phyloP scores from a whole-genome alignment of 2,113 vertebrate genomes.

The Myrmophylax atrothorax region DNA sequence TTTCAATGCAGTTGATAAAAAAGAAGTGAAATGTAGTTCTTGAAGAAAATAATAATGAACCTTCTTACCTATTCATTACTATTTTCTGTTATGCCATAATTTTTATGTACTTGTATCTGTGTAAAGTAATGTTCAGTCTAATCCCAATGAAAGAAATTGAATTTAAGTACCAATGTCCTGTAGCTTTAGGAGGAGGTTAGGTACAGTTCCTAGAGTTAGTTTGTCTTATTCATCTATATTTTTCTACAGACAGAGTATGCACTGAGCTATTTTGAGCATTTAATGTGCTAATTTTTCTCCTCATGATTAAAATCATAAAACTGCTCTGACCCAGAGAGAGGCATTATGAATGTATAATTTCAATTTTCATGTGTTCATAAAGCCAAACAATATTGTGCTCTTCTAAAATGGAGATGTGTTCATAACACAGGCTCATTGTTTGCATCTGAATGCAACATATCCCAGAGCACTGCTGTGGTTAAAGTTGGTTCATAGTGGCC shows the following conservation, averaged over 20 bases:
- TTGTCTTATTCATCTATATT: not conserved
- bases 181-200: not conserved
- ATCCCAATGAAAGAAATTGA: not conserved
- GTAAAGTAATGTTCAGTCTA: not conserved
- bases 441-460: not conserved
- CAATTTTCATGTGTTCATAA: conserved; percentile 19
- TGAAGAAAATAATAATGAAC: not conserved
- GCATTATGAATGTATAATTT: conserved; percentile 23
- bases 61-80: not conserved
- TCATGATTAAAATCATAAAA: conserved; percentile 27
- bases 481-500: not conserved
- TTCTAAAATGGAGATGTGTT: conserved; percentile 10
- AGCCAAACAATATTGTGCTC: not conserved
- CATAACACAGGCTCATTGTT: not conserved
- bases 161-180: not conserved
- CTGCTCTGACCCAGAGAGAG: conserved; percentile 24
- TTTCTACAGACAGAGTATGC: not conserved
- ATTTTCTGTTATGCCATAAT: not conserved
- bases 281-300: conserved; percentile 18
- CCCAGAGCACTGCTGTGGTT: not conserved
- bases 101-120: not conserved
- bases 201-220: not conserved
- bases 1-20: not conserved
- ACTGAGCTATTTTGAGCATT: conserved; percentile 6
- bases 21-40: not conserved